These are phyloP conservation scores for Uloborus diversus DNA, from an alignment of 1,140 invertebrate species.

Conservation along the genomic window DNA sequence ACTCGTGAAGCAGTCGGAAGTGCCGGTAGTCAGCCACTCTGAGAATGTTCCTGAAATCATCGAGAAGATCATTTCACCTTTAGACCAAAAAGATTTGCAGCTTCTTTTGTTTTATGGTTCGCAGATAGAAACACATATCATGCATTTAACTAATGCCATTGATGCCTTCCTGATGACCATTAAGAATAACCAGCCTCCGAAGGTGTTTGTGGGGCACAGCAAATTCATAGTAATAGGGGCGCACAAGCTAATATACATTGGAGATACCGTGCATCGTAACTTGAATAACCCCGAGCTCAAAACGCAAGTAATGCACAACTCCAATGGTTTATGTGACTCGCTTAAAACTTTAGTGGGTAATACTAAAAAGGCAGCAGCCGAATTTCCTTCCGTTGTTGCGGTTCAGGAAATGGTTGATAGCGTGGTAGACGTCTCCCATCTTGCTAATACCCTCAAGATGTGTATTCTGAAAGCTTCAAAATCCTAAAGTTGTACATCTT, in stretches of 20 bases:
- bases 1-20: conserved; percentile 72
- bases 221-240: conserved; percentile 94
- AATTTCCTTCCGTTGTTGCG: conserved; percentile 87
- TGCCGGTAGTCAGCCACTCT: conserved; percentile 59
- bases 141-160: conserved; percentile 85
- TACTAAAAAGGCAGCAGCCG: conserved; percentile 87
- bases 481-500: conserved; percentile 26
- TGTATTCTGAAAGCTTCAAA: conserved; percentile 70
- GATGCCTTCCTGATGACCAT: conserved; percentile 91
- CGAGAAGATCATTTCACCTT: conserved; percentile 61
- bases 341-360: conserved; percentile 84
- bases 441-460: conserved; percentile 78
- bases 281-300: conserved; percentile 64
- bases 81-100: conserved; percentile 82
- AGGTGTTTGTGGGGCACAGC: conserved; percentile 89
- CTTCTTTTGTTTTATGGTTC: conserved; percentile 85
- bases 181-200: conserved; percentile 90
- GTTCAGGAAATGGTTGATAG: conserved; percentile 94
- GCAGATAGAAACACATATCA: conserved; percentile 83
- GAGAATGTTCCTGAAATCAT: conserved; percentile 7
- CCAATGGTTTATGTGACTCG: conserved; percentile 84
- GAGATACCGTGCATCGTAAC: conserved; percentile 88
- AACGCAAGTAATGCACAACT: conserved; percentile 77
- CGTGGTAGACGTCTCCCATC: conserved; percentile 81
- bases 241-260: conserved; percentile 91